Conservation (phyloP, 2,797 vertebrate species). For the Poecilia velifera region DNA sequence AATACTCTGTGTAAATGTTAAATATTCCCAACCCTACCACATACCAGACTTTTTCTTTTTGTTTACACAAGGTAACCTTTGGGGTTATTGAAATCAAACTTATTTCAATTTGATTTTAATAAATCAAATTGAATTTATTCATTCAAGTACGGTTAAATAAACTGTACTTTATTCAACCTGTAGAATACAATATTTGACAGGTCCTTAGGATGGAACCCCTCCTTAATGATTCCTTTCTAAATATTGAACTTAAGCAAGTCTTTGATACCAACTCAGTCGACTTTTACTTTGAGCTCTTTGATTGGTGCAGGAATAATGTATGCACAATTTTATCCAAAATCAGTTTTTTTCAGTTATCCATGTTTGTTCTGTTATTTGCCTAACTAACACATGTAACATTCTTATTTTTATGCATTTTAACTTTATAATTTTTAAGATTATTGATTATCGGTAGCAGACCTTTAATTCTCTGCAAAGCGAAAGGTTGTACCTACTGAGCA, state of each 20-base stretch:
- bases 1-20: not conserved
- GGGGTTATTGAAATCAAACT: not conserved
- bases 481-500: not conserved
- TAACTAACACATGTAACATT: not conserved
- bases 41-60: not conserved
- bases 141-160: not conserved
- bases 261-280: not conserved
- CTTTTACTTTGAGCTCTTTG: not conserved
- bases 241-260: not conserved
- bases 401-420: not conserved
- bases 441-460: not conserved
- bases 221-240: not conserved
- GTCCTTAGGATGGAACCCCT: not conserved
- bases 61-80: not conserved
- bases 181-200: not conserved
- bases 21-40: not conserved
- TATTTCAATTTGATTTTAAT: not conserved
- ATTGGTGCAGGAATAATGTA: not conserved
- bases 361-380: not conserved
- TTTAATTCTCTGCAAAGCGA: not conserved
- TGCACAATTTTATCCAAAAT: not conserved
- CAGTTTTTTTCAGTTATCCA: not conserved
- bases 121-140: too few relatives aligned
- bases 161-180: not conserved
- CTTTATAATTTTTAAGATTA: not conserved